Base-by-base conservation (phyloP, 92 coral and sea anemone species). In the Heteractis magnifica region DNA sequence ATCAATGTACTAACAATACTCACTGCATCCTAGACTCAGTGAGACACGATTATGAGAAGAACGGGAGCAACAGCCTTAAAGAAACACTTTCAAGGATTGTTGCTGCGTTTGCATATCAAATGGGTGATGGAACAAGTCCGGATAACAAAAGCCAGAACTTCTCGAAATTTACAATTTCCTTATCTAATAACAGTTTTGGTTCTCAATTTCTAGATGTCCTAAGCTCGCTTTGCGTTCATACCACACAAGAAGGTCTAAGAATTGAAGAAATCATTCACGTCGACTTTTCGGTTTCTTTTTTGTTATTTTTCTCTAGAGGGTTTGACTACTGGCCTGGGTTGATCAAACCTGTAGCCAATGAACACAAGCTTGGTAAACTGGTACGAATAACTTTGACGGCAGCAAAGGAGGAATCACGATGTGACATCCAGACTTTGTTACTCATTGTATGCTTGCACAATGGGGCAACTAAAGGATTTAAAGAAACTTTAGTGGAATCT, bases 301-400 rank as follows among this genome's bases (percentile, higher is more conserved):
- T 90, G 74, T 50, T 79, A 44, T 81, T 87, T 76, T 70, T 90
- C 55, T 56, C 93, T 18, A 76, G 87, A 59, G 79, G 72, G 13
- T 90, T 73, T 58, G 93, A 86, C 16, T 90, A 79, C 75, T 90
- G 91, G 93, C 86, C 91, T 58, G 85, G 86, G 6, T 14, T 87
- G 65, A 70, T 84, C n/a, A 88, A 85, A 78, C 87, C 87, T 10
- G 65, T 84, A 9, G 59, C 77, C 64, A 90, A 90, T 52, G 87
- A 87, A 64, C 81, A 78, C 80, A 76, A 87, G 56, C 81, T 90
- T 11, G 72, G 62, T 5, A 77, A 88, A 56, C 70, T 90, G 7
- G 79, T 88, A 49, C 73, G 60, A 65, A 48, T 90, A 19, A 77
- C 89, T 13, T 74, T 78, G 65, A 23, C n/a, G 49, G 56, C 68